A percentile compares a stretch with the other conserved stretches of the same genome.
Evolutionary conservation across 1,140 invertebrate species (phyloP).

Genomic region (Drosophila busckii): DNA sequence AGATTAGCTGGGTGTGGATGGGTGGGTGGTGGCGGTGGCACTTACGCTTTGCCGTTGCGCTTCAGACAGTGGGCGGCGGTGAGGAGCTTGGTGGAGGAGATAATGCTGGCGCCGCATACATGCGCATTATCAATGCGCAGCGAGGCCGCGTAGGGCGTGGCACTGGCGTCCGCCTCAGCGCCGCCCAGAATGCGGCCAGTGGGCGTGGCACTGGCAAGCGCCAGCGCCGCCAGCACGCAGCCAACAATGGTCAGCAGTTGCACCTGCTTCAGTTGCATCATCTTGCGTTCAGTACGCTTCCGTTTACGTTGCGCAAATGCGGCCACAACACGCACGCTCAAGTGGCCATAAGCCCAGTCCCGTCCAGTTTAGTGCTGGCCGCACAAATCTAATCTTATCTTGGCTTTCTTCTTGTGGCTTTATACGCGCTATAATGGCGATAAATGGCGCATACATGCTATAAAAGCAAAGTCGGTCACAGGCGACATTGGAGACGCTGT

Average conservation of each 20-base stretch:
- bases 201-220: neutral
- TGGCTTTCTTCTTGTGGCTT: too few relatives aligned
- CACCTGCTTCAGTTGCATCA: conserved; percentile 2
- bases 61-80: conserved; percentile 64
- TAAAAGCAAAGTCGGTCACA: too few relatives aligned
- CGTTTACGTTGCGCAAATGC: too few relatives aligned
- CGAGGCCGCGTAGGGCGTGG: conserved; percentile 49
- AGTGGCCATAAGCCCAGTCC: too few relatives aligned
- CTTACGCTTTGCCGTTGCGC: conserved; percentile 49
- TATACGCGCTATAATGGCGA: too few relatives aligned
- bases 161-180: conserved; percentile 34
- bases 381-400: too few relatives aligned
- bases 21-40: neutral
- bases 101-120: conserved; percentile 55
- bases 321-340: too few relatives aligned
- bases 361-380: too few relatives aligned
- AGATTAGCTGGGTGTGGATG: neutral
- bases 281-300: too few relatives aligned
- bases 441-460: too few relatives aligned
- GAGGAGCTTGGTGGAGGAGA: conserved; percentile 33
- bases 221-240: conserved; percentile 11
- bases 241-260: too few relatives aligned
- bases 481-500: too few relatives aligned
- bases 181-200: conserved; percentile 56
- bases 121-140: conserved; percentile 63